Base-by-base conservation (phyloP, 2,888 invertebrate species). In the Anagyrus pseudococci region DNA sequence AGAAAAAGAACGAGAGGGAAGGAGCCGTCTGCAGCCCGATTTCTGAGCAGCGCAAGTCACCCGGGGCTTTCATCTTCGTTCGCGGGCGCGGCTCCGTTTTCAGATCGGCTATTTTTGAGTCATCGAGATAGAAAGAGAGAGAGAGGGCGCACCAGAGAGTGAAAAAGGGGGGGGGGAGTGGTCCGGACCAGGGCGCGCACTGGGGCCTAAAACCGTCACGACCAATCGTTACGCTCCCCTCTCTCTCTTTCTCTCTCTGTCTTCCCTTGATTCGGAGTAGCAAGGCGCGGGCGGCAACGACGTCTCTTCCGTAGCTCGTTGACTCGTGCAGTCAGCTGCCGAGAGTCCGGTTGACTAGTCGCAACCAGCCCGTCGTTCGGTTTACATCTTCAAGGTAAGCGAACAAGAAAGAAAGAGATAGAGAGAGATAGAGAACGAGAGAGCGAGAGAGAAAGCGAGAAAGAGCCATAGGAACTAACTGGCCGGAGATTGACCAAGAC, bases 241-340 rank as follows among this genome's bases (percentile, higher is more conserved):
- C 47, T 10, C 15, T 40, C 46, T 33, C 25, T 50, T 37, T 26
- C 26, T 41, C 55, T 55, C 29, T 33, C 43, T 25, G n/a, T 33
- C 44, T 25, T 20, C 4, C 23, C 8, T 40, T 15, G 4, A 15
- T 8, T 56, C 69, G 70, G 69, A 69, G 68, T 68, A 69, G 74
- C 57, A 68, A 63, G 69, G 69, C 70, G 68, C 69, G 70, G 74
- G 56, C 68, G 63, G 69, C 63, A 68, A 68, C 53, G 71, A 55
- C 62, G 54, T 66, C 22, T 64, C 67, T 69, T 66, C 68, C n/a
- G n/a, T n/a, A n/a, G n/a, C n/a, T n/a, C n/a, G n/a, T 67, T 67
- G 83, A 83, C 49, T 37, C 55, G 40, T 41, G 85, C 88, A 88
- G 89, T 89, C 88, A 84, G 83, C 84, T 83, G 79, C 80, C 78